Conservation (phyloP, 2,888 invertebrate species). For the Phaonia tiefii region DNA sequence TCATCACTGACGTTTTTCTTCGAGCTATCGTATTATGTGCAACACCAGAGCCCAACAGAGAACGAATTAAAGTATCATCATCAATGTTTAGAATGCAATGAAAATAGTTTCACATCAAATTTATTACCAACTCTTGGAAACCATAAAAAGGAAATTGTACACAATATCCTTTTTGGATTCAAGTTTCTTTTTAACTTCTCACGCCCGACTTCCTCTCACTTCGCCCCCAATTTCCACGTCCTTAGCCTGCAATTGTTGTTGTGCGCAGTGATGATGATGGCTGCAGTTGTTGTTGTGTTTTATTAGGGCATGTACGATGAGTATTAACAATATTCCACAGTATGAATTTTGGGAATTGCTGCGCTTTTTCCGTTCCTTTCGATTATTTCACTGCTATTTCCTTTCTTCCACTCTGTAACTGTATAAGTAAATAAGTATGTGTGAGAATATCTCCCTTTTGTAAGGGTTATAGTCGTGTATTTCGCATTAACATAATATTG, state of each 20-base stretch:
- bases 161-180: conserved; percentile 75
- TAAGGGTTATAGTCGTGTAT: too few relatives aligned
- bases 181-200: conserved; percentile 12
- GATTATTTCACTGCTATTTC: too few relatives aligned
- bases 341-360: too few relatives aligned
- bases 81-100: conserved; percentile 69
- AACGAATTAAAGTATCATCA: conserved; percentile 3
- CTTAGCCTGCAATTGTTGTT: background rate
- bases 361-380: too few relatives aligned
- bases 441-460: too few relatives aligned
- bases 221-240: background rate
- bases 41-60: background rate
- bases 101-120: conserved; percentile 80
- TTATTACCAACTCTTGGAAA: conserved; percentile 80
- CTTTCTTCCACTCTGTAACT: too few relatives aligned
- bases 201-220: background rate
- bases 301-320: too few relatives aligned
- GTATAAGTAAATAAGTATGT: too few relatives aligned
- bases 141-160: conserved; percentile 80
- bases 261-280: background rate
- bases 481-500: too few relatives aligned
- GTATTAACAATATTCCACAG: too few relatives aligned
- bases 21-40: too few relatives aligned
- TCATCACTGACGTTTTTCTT: background rate
- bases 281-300: background rate